These are phyloP conservation scores for Callipepla californica DNA, from an alignment of 2,113 vertebrate genomes.

Conservation along the genomic window DNA sequence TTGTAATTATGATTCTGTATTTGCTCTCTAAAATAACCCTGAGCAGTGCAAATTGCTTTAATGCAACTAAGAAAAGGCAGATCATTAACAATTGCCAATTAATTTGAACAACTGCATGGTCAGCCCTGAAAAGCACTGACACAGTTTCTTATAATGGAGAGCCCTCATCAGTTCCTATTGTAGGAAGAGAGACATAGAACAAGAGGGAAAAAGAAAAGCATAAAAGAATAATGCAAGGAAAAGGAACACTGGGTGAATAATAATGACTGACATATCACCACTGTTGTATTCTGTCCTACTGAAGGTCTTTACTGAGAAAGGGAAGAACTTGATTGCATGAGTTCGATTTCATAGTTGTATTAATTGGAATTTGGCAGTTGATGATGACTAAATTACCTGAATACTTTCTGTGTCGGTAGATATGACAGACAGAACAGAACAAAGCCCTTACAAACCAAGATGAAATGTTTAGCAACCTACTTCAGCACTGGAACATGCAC, in stretches of 20 bases:
- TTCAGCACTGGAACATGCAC: neutral
- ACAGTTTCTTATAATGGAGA: slow-evolving; percentile 16
- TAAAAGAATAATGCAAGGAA: slow-evolving; percentile 3
- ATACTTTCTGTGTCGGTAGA: neutral
- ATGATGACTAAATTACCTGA: slow-evolving; percentile 41
- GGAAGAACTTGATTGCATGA: neutral
- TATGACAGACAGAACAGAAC: neutral
- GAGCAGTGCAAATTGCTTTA: slow-evolving; percentile 26
- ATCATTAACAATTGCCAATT: slow-evolving; percentile 55
- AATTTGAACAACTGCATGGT: slow-evolving; percentile 12
- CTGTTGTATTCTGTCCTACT: neutral
- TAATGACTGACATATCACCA: slow-evolving; percentile 49
- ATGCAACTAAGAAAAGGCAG: neutral
- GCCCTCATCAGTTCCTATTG: slow-evolving; percentile 29
- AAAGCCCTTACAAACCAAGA: neutral
- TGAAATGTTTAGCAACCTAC: neutral
- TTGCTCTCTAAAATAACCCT: slow-evolving; percentile 35
- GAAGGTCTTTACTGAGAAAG: neutral
- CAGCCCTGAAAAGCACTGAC: neutral
- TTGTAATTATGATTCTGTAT: neutral
- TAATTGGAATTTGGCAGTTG: slow-evolving; percentile 41
- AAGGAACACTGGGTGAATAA: slow-evolving; percentile 8
- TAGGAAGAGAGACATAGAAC: neutral
- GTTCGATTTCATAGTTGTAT: slow-evolving; percentile 23
- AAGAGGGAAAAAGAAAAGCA: neutral